Base-by-base conservation (phyloP, 2,113 vertebrate species). In the Hiodon tergisus region DNA sequence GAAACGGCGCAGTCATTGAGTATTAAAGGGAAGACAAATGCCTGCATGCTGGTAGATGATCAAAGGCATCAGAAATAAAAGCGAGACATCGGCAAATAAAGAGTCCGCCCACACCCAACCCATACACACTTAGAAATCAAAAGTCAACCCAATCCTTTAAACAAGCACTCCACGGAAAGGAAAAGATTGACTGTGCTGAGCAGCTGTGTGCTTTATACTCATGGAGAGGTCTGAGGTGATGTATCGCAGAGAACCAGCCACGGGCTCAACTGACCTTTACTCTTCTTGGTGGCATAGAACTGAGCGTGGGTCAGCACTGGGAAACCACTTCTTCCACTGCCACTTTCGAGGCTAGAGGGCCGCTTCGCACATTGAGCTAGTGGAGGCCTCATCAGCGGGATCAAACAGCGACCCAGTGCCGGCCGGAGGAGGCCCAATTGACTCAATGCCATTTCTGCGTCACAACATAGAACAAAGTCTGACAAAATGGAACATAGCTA, bases 201-300 rank as follows among this genome's bases (percentile, higher is more conserved):
- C 31, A 8, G 31, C 17, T 31, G 8, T 14, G 7, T 3, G 5
- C 1, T 6, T 3, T 6, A 17, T 47, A 11, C 11, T 11, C 4
- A 14, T 9, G 10, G 3, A 55, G 6, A 31, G 62, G 5, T 3
- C 6, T 65, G 62, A 31, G 16, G 3, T 13, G 67, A 11, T 5
- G 10, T 8, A 60, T 16, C 7, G 47, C 51, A 4, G 48, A 0
- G 10, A 3, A 55, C 8, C 4, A 17, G 62, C 5, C 6, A 5
- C 8, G 31, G 9, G 57, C 77, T 58, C 55, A 75, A 79, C 88
- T 81, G 57, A 89, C 90, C 87, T 90, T 94, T 95, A 77, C 93
- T 89, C 86, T 96, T 98, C 86, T 98, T 98, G 81, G 94, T 95
- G 77, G 94, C 94, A 5, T 96, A 91, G 60, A 89, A 85, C 9